Conservation (phyloP, 2,888 invertebrate species). For the Patella depressa region DNA sequence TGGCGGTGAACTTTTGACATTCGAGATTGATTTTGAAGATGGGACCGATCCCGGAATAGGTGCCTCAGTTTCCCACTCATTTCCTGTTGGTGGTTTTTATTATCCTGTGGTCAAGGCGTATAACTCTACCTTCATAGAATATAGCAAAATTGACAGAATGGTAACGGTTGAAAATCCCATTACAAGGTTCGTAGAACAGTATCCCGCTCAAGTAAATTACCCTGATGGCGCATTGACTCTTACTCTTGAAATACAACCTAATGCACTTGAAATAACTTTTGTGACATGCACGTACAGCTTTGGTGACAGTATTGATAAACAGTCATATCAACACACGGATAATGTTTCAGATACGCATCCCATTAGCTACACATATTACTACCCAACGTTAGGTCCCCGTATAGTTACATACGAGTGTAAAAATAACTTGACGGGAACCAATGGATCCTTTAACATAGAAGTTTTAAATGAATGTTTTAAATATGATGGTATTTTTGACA, state of each 20-base stretch:
- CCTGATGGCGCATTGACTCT: not conserved
- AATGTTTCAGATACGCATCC: constrained; percentile 1
- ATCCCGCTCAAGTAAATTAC: not conserved
- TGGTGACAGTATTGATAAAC: constrained; percentile 18
- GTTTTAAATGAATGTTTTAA: constrained; percentile 17
- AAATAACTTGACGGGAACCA: constrained; percentile 4
- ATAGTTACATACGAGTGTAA: constrained; percentile 14
- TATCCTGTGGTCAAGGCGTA: not conserved
- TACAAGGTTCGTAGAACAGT: not conserved
- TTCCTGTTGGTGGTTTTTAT: not conserved
- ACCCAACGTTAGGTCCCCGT: constrained; percentile 16
- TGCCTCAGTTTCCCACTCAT: not conserved
- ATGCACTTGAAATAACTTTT: not conserved
- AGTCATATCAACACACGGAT: not conserved
- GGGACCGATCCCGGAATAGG: not conserved
- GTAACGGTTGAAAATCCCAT: not conserved
- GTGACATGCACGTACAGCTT: constrained; percentile 13
- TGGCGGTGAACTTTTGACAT: not conserved
- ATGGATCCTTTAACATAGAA: not conserved
- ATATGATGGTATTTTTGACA: constrained; percentile 20
- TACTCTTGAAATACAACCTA: not conserved
- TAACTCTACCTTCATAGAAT: not conserved
- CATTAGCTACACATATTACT: not conserved
- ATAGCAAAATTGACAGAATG: not conserved
- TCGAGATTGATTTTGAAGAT: constrained; percentile 13